phyloP scores from a whole-genome alignment of 2,113 vertebrate genomes.

The Pituophis catenifer region DNA sequence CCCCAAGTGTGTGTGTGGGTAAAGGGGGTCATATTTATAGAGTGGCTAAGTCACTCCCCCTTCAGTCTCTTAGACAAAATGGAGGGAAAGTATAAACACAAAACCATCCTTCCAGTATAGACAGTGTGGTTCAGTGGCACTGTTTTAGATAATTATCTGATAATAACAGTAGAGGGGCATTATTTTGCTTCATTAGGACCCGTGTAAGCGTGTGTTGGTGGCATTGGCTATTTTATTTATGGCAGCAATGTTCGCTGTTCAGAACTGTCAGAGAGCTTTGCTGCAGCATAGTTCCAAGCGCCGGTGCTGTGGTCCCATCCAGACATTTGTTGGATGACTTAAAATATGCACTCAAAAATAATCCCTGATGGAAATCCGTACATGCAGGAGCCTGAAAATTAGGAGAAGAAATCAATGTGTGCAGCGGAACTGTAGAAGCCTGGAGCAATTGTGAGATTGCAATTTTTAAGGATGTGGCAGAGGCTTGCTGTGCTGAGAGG shows the following conservation, averaged over 20 bases:
- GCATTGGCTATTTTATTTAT: background rate
- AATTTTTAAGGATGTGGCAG: background rate
- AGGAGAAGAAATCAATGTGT: background rate
- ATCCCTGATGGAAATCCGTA: background rate
- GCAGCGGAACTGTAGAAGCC: background rate
- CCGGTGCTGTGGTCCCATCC: background rate
- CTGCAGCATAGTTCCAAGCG: background rate
- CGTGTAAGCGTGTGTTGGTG: background rate
- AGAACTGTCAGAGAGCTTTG: background rate
- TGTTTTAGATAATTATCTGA: too few species aligned
- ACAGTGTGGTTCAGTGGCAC: too few species aligned
- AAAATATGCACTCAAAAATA: background rate
- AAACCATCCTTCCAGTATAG: too few species aligned
- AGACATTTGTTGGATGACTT: background rate
- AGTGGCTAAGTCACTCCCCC: too few species aligned
- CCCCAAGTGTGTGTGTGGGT: too few species aligned
- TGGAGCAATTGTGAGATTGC: background rate
- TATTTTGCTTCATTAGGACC: background rate
- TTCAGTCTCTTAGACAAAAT: too few species aligned
- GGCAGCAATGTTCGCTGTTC: background rate
- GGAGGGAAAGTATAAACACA: too few species aligned
- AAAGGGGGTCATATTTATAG: too few species aligned
- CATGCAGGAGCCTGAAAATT: background rate
- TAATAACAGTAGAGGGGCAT: background rate
- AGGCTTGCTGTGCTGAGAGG: slow-evolving; percentile 7